phyloP scores from a whole-genome alignment of 2,888 invertebrate species.

The Agonopterix heracliana region DNA sequence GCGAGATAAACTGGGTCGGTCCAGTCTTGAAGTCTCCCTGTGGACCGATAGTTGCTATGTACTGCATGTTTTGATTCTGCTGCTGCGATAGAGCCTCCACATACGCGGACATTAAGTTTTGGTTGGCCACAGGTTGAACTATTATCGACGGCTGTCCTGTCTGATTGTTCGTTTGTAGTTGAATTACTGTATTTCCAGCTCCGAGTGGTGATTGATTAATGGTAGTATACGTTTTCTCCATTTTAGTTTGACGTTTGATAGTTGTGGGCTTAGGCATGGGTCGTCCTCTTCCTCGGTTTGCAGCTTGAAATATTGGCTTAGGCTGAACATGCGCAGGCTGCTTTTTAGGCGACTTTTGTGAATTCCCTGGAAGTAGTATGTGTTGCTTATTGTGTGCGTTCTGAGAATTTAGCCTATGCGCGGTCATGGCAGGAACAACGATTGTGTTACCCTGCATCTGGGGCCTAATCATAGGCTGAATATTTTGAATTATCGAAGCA shows the following conservation, averaged over 20 bases:
- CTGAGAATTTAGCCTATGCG: constrained; percentile 63
- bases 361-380: constrained; percentile 53
- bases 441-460: constrained; percentile 68
- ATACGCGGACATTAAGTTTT: constrained; percentile 78
- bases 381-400: constrained; percentile 65
- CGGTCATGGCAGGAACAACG: constrained; percentile 62
- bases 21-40: constrained; percentile 76
- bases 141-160: constrained; percentile 80
- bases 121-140: constrained; percentile 79
- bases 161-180: constrained; percentile 74
- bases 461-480: constrained; percentile 70
- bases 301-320: constrained; percentile 66
- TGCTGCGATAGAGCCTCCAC: constrained; percentile 83
- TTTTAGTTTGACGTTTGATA: constrained; percentile 66
- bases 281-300: constrained; percentile 60
- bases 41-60: constrained; percentile 82
- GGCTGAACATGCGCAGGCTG: constrained; percentile 65
- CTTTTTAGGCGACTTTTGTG: constrained; percentile 69
- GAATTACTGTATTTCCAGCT: constrained; percentile 71
- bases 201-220: constrained; percentile 66
- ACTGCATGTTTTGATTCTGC: constrained; percentile 84
- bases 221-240: constrained; percentile 65
- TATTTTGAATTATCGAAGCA: constrained; percentile 66
- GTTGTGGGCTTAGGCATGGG: constrained; percentile 66
- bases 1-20: constrained; percentile 73